phyloP scores from a whole-genome alignment of 2,113 vertebrate genomes.

The Zosterops borbonicus region DNA sequence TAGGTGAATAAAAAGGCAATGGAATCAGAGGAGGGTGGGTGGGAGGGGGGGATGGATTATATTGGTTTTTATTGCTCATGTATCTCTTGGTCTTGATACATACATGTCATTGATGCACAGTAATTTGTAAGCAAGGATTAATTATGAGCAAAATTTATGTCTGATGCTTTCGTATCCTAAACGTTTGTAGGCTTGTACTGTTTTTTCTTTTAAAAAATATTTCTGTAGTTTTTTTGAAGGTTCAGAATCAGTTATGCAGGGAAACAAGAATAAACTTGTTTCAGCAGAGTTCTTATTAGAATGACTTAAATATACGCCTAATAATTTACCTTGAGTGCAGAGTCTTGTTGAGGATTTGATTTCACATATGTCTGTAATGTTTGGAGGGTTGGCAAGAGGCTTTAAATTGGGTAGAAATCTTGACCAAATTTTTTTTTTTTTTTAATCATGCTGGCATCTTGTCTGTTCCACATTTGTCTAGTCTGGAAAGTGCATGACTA shows the following conservation, averaged over 20 bases:
- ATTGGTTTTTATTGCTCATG: background rate
- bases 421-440: background rate
- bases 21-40: background rate
- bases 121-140: background rate
- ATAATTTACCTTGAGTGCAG: background rate
- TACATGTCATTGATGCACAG: slow-evolving; percentile 47
- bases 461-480: background rate
- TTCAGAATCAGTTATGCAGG: background rate
- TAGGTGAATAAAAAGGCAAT: background rate
- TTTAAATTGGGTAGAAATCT: background rate
- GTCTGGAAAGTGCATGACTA: background rate
- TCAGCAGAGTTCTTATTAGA: background rate
- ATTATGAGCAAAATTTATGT: background rate
- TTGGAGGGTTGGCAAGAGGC: background rate
- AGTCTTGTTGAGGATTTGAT: background rate
- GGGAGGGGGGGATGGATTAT: background rate
- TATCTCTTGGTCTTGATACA: slow-evolving; percentile 17
- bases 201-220: background rate
- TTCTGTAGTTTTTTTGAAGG: background rate
- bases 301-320: background rate
- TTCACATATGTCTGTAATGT: background rate
- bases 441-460: background rate
- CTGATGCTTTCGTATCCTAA: background rate
- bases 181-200: background rate
- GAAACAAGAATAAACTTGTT: background rate